Conservation (phyloP, 1,140 invertebrate genomes). For the Hesperophylax magnus region DNA sequence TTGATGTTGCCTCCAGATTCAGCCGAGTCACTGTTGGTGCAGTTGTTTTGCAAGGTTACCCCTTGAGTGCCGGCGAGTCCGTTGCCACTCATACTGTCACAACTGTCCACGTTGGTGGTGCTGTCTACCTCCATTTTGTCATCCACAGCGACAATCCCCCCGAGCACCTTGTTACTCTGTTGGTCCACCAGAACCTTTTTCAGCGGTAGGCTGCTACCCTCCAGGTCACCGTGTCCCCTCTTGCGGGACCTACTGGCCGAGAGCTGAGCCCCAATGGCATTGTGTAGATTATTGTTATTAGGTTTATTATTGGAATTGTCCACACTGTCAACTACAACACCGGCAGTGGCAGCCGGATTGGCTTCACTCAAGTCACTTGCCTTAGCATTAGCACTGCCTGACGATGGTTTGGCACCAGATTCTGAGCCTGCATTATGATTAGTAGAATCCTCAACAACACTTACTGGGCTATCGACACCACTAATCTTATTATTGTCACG, state of each 20-base stretch:
- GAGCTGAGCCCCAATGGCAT: too few species aligned
- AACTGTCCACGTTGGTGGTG: conserved; percentile 37
- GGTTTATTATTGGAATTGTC: background rate
- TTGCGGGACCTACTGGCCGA: too few species aligned
- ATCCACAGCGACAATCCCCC: background rate
- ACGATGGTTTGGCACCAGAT: too few species aligned
- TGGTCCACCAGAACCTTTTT: background rate
- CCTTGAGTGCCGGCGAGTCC: background rate
- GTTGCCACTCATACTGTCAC: conserved; percentile 46
- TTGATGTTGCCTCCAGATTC: conserved; percentile 43
- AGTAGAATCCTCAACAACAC: too few species aligned
- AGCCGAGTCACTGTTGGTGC: conserved; percentile 6
- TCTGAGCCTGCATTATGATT: too few species aligned
- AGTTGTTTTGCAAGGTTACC: background rate
- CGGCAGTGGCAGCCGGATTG: background rate
- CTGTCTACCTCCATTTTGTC: conserved; percentile 44
- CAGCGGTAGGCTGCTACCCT: background rate
- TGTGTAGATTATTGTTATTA: background rate
- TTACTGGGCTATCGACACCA: too few species aligned
- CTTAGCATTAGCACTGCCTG: too few species aligned
- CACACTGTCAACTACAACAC: background rate
- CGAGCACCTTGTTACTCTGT: background rate
- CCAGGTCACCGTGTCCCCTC: background rate
- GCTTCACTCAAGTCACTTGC: too few species aligned
- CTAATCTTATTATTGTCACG: background rate